These are phyloP conservation scores for Notolepis coatsorum DNA, from an alignment of 2,797 vertebrate species.

Conservation along the genomic window DNA sequence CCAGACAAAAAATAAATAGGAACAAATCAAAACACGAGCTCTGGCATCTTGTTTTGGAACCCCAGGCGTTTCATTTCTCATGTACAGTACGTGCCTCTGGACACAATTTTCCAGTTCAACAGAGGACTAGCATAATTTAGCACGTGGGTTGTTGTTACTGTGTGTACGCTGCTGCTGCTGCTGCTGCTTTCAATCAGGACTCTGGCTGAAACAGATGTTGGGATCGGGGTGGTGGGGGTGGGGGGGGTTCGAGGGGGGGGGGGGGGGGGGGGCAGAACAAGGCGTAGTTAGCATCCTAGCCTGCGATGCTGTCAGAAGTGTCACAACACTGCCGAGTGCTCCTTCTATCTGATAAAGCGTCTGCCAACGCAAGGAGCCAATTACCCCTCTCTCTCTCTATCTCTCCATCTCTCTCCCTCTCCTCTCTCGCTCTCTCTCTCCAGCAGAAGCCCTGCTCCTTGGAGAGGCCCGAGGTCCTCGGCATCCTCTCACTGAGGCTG, in stretches of 20 bases:
- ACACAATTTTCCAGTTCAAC: constrained; percentile 56
- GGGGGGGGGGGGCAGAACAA: constrained; percentile 23
- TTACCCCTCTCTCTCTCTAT: constrained; percentile 47
- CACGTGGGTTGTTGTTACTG: too few species aligned
- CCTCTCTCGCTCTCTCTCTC: constrained; percentile 46
- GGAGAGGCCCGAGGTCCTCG: constrained; percentile 54
- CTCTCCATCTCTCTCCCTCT: constrained; percentile 49
- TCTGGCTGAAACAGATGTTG: constrained; percentile 38
- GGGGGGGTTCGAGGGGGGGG: constrained; percentile 2
- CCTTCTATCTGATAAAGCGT: constrained; percentile 61
- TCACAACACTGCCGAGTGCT: constrained; percentile 56
- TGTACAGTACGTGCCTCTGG: constrained; percentile 44
- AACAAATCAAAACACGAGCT: constrained; percentile 47
- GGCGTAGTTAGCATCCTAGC: constrained; percentile 55
- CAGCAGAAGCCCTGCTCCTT: constrained; percentile 58
- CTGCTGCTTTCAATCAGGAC: constrained; percentile 16
- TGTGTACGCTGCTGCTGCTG: too few species aligned
- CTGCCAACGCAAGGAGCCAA: constrained; percentile 66
- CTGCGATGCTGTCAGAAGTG: constrained; percentile 63
- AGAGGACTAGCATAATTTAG: constrained; percentile 50
- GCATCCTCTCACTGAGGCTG: constrained; percentile 49
- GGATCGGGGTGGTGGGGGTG: constrained; percentile 2
- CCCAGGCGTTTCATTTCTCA: constrained; percentile 68
- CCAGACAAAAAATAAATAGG: constrained; percentile 27
- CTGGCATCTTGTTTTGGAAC: constrained; percentile 40